Evolutionary conservation across 2,113 vertebrate species (phyloP).

Genomic region (Naja naja): DNA sequence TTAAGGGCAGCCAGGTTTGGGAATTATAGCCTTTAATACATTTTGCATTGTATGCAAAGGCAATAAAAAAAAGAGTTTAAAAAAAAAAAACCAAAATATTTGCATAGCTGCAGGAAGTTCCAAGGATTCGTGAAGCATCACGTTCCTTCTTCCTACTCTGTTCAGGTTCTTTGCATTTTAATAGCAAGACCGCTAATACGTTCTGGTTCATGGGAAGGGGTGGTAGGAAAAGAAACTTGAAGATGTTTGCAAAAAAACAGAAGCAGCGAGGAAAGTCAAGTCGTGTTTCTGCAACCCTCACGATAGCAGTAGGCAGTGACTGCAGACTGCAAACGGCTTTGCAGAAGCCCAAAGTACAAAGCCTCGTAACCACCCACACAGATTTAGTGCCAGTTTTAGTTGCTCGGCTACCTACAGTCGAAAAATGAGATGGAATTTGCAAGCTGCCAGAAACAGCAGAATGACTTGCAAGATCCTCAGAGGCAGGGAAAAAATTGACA

Average conservation of each 20-base stretch:
- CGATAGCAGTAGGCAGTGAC: constrained; percentile 15
- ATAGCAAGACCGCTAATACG: too few relatives aligned
- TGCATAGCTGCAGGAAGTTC: background rate
- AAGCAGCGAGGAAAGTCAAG: constrained; percentile 18
- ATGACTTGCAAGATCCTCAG: constrained; percentile 61
- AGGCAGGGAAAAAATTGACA: constrained; percentile 31
- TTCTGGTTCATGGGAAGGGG: background rate
- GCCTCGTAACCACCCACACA: constrained; percentile 44
- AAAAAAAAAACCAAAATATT: background rate
- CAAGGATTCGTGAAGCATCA: background rate
- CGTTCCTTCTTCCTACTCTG: background rate
- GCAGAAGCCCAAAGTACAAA: constrained; percentile 27
- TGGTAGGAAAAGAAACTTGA: background rate
- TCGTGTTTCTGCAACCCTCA: constrained; percentile 3
- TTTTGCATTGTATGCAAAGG: background rate
- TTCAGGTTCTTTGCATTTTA: too few relatives aligned
- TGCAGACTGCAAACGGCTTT: constrained; percentile 36
- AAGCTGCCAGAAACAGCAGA: constrained; percentile 25
- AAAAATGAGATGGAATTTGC: constrained; percentile 54
- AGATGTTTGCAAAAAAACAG: constrained; percentile 12
- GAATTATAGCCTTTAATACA: background rate
- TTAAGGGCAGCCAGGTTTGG: background rate
- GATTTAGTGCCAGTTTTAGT: constrained; percentile 54
- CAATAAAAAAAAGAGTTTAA: background rate
- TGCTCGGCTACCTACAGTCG: constrained; percentile 55